Evolutionary conservation across 92 coral and sea anemone species (phyloP).

Genomic region (Parazoanthus atlanticus): DNA sequence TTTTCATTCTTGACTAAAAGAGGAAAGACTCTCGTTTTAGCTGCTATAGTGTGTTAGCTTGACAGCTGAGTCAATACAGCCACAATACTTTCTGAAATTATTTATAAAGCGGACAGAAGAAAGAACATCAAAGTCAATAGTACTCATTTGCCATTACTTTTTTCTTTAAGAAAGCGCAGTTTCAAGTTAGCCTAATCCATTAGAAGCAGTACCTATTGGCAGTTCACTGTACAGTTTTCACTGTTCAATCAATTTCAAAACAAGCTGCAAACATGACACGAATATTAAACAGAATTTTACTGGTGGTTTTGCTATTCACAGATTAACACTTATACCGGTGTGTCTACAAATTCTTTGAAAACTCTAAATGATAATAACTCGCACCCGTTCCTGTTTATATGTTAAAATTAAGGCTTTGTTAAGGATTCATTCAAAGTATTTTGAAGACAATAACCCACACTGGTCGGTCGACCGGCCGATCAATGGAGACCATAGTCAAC

Average conservation of each 20-base stretch:
- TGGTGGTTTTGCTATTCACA: constrained; percentile 25
- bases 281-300: constrained; percentile 5
- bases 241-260: not conserved
- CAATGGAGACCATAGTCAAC: not conserved
- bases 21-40: constrained; percentile 33
- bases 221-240: not conserved
- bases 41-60: constrained; percentile 29
- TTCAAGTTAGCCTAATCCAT: constrained; percentile 4
- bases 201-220: not conserved
- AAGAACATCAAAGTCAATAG: constrained; percentile 33
- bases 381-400: constrained; percentile 18
- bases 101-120: constrained; percentile 33
- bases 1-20: constrained; percentile 21
- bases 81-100: constrained; percentile 30
- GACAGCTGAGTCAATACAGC: constrained; percentile 38
- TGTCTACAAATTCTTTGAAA: constrained; percentile 14
- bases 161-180: not conserved
- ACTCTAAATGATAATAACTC: not conserved
- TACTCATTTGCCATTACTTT: constrained; percentile 22
- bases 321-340: constrained; percentile 18
- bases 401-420: constrained; percentile 9
- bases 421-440: not conserved
- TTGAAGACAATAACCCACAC: not conserved
- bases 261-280: constrained; percentile 1
- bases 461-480: not conserved